Evolutionary conservation across 2,888 invertebrate genomes (phyloP), one percentile per base, ranked within the genome.

Genomic region (Drosophila cracens): DNA sequence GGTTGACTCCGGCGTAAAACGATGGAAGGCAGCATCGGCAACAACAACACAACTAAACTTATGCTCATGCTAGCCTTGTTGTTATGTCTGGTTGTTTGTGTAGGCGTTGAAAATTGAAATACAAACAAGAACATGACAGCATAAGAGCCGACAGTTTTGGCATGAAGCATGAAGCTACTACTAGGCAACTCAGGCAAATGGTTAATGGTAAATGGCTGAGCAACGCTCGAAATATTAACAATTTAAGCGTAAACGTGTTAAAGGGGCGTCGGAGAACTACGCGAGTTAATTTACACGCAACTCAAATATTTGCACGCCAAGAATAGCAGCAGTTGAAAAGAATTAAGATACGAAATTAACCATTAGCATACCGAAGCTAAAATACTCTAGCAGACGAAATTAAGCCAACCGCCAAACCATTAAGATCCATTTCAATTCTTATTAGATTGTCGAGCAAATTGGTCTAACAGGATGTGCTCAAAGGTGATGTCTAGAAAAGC

Each of bases 281-380:
- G 83, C 83, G 58, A 85, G 89, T 85, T 89, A 89, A 86, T 89
- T 86, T 86, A 70, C 87, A 86, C 87, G 87, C 89, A 89, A 74
- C 76, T 74, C 80, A 86, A 86, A 86, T 89, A 87, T 86, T 89
- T 89, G 84, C 75, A 53, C 56, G 73, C 63, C 54, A 74, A 57
- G 62, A 67, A 82, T 40, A 65, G 79, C 79, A 76, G 72, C 76
- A 79, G 76, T 68, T 69, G 60, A 74, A 74, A 70, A 68, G 73
- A 77, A 83, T 81, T 83, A 81, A 83, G 68, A 70, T 65, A 48
- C 43, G 57, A 54, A 43, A 46, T 6, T 36, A 43, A 25, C 18
- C 4, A 16, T 11, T 4, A 3, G 4, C 33, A 53, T 2, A 11
- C 11, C 63, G 82, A 62, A 49, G 4, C 2, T 0, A 2, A 8